Evolutionary conservation across 2,113 vertebrate species (phyloP).

Genomic region (Rhipidura dahli): DNA sequence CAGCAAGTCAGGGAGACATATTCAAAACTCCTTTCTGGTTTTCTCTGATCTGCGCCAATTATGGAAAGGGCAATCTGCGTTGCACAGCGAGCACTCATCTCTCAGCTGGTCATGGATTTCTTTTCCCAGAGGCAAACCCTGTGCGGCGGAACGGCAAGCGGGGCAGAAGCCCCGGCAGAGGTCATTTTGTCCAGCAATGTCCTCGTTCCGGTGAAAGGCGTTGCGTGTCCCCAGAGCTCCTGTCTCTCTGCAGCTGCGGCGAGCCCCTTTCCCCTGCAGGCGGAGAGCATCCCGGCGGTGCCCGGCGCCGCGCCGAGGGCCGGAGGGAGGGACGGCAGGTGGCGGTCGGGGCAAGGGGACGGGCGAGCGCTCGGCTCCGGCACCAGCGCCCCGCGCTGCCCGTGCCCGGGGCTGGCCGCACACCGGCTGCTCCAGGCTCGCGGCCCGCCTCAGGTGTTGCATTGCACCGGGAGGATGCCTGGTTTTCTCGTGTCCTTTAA

Average conservation of each 20-base stretch:
- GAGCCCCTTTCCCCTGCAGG: rapidly evolving
- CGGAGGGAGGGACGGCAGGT: neutral
- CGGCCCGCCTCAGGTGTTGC: rapidly evolving
- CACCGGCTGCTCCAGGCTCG: rapidly evolving
- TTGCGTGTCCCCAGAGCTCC: rapidly evolving
- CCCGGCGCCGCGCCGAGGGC: neutral
- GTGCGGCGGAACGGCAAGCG: rapidly evolving
- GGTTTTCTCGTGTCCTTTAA: neutral
- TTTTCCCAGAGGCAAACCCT: neutral
- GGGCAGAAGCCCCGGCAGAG: neutral
- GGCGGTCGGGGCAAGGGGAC: slow-evolving; percentile 22
- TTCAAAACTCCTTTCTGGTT: neutral
- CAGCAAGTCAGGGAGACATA: neutral
- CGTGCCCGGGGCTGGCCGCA: rapidly evolving
- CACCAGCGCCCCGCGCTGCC: rapidly evolving
- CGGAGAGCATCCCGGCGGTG: neutral
- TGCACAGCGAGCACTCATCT: rapidly evolving
- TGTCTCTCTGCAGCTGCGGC: neutral
- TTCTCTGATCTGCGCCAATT: neutral
- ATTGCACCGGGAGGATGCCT: neutral
- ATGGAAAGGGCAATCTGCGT: rapidly evolving
- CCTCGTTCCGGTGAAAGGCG: neutral
- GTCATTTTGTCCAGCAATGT: neutral
- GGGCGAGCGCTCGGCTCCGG: neutral
- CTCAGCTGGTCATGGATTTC: neutral